These are phyloP conservation scores for Pardalotus punctatus DNA, from an alignment of 2,113 vertebrate genomes.

Conservation along the genomic window DNA sequence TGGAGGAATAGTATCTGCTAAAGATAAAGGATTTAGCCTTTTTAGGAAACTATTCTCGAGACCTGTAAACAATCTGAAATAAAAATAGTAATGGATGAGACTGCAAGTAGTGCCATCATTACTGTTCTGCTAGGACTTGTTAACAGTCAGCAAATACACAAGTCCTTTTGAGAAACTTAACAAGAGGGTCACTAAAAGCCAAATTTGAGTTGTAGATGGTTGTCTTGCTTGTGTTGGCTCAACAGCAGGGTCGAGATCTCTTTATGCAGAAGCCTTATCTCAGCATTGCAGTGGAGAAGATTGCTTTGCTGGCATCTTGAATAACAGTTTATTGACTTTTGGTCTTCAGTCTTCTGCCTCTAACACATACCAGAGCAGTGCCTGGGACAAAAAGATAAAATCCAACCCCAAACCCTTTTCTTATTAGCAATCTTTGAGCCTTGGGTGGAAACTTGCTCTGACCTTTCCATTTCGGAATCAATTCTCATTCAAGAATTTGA, in stretches of 20 bases:
- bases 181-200: neutral
- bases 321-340: neutral
- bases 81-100: neutral
- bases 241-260: neutral
- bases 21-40: neutral
- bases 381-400: neutral
- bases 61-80: neutral
- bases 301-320: neutral
- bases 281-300: neutral
- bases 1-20: neutral
- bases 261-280: neutral
- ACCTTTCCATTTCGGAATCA: neutral
- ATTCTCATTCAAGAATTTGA: neutral
- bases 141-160: neutral
- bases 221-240: neutral
- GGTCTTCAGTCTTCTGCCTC: neutral
- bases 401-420: neutral
- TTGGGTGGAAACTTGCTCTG: neutral
- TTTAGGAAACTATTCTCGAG: neutral
- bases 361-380: neutral
- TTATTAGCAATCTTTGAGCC: neutral
- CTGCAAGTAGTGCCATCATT: neutral
- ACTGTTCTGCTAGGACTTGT: neutral
- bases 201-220: neutral
- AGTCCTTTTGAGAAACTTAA: neutral